Percentiles rank a stretch among this genome's conserved stretches.
Conservation (phyloP, 2,113 vertebrate species). For the Procavia capensis region DNA sequence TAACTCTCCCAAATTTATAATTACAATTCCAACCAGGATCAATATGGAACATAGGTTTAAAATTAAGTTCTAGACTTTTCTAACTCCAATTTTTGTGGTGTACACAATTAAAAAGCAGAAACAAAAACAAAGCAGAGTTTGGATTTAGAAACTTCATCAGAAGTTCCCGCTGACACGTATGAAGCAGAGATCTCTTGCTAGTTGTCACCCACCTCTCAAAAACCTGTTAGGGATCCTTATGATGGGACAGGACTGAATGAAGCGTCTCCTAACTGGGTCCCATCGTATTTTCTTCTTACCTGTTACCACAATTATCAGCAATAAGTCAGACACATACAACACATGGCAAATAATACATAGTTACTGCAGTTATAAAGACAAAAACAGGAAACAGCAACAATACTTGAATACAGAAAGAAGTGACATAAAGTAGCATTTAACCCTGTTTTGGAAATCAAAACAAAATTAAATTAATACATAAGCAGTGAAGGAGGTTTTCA, state of each 20-base stretch:
- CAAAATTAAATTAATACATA: slow-evolving; percentile 72
- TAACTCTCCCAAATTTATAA: slow-evolving; percentile 40
- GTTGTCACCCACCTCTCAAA: slow-evolving; percentile 90
- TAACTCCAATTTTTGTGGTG: slow-evolving; percentile 58
- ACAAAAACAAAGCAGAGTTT: slow-evolving; percentile 58
- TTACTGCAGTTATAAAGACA: slow-evolving; percentile 80
- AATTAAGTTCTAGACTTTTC: slow-evolving; percentile 63
- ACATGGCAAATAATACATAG: slow-evolving; percentile 81
- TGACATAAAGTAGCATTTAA: slow-evolving; percentile 74
- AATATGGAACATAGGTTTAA: slow-evolving; percentile 59
- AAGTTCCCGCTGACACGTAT: slow-evolving; percentile 71
- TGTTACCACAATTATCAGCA: slow-evolving; percentile 89
- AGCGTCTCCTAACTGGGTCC: slow-evolving; percentile 90
- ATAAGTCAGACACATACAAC: slow-evolving; percentile 86
- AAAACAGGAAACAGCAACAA: slow-evolving; percentile 83
- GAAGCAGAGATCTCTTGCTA: slow-evolving; percentile 76
- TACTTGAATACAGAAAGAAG: slow-evolving; percentile 80
- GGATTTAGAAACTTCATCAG: slow-evolving; percentile 74
- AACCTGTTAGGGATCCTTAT: slow-evolving; percentile 91
- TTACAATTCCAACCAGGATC: slow-evolving; percentile 53
- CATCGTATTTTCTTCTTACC: slow-evolving; percentile 90
- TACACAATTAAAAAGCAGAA: slow-evolving; percentile 63
- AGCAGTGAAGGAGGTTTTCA: slow-evolving; percentile 70
- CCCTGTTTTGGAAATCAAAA: slow-evolving; percentile 71
- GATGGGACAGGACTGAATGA: slow-evolving; percentile 90